A percentile compares a stretch with the other conserved stretches of the same genome.
Evolutionary conservation across 2,797 vertebrate genomes (phyloP).

Genomic region (Glyptemys insculpta): DNA sequence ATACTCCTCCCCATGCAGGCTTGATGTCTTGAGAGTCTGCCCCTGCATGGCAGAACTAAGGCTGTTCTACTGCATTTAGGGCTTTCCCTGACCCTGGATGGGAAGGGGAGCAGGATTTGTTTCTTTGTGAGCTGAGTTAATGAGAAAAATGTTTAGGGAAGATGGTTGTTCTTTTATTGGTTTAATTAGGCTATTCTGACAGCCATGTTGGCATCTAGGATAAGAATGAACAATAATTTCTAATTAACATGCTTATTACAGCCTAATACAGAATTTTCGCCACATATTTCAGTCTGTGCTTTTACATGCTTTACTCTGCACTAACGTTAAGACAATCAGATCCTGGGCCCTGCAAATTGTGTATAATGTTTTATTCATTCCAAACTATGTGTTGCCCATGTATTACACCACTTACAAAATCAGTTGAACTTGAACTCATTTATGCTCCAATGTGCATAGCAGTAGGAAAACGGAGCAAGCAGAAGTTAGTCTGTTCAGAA

Average conservation of each 20-base stretch:
- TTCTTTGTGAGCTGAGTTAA: constrained; percentile 51
- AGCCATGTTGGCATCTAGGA: not conserved
- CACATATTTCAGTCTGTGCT: constrained; percentile 30
- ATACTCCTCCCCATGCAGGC: not conserved
- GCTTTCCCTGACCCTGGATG: not conserved
- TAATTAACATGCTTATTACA: constrained; percentile 64
- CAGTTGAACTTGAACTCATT: constrained; percentile 54
- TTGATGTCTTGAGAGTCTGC: not conserved
- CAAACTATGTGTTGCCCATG: constrained; percentile 65
- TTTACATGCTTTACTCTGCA: constrained; percentile 30
- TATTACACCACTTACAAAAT: constrained; percentile 68
- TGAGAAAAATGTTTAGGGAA: constrained; percentile 46
- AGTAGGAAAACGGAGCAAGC: constrained; percentile 55
- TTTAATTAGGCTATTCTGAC: constrained; percentile 45
- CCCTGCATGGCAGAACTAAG: not conserved
- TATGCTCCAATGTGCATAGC: constrained; percentile 1
- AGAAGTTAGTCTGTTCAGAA: constrained; percentile 18
- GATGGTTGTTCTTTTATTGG: constrained; percentile 47
- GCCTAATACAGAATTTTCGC: constrained; percentile 36
- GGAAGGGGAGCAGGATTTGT: not conserved
- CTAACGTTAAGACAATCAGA: constrained; percentile 64
- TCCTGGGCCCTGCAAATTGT: constrained; percentile 49
- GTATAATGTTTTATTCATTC: constrained; percentile 73
- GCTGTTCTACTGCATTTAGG: not conserved
- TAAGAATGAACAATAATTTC: constrained; percentile 55